Conservation (phyloP, 2,888 invertebrate genomes). For the Andrena fulva region DNA sequence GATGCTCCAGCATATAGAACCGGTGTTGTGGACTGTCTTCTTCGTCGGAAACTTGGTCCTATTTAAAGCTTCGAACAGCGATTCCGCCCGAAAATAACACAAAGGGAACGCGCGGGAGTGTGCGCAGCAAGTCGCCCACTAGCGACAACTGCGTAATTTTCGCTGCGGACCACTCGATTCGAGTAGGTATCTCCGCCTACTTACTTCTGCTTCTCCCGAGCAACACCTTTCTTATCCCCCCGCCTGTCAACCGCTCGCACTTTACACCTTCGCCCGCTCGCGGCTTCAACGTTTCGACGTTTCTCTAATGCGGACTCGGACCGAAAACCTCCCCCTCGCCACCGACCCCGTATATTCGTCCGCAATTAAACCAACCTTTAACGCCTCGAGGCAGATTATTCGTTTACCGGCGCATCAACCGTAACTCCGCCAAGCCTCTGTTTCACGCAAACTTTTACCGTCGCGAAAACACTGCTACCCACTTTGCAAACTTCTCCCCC, state of each 20-base stretch:
- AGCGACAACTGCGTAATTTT: constrained; percentile 67
- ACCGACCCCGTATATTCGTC: not conserved
- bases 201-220: not conserved
- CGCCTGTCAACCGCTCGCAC: too few species aligned
- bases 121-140: constrained; percentile 70
- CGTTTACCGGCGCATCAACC: not conserved
- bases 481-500: too few species aligned
- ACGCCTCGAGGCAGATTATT: not conserved
- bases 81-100: constrained; percentile 84
- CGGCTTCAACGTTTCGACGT: too few species aligned
- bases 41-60: constrained; percentile 81
- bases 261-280: too few species aligned
- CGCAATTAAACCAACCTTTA: not conserved
- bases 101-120: constrained; percentile 80
- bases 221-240: not conserved
- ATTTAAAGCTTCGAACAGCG: constrained; percentile 83
- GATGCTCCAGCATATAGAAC: constrained; percentile 84
- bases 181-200: not conserved
- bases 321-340: too few species aligned
- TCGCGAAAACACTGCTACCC: too few species aligned
- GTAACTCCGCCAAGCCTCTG: too few species aligned
- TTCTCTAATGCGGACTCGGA: too few species aligned
- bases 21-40: constrained; percentile 81
- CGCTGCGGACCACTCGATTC: constrained; percentile 39
- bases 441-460: too few species aligned